Conservation (phyloP, 2,797 vertebrate species). For the Gambelia wislizenii region DNA sequence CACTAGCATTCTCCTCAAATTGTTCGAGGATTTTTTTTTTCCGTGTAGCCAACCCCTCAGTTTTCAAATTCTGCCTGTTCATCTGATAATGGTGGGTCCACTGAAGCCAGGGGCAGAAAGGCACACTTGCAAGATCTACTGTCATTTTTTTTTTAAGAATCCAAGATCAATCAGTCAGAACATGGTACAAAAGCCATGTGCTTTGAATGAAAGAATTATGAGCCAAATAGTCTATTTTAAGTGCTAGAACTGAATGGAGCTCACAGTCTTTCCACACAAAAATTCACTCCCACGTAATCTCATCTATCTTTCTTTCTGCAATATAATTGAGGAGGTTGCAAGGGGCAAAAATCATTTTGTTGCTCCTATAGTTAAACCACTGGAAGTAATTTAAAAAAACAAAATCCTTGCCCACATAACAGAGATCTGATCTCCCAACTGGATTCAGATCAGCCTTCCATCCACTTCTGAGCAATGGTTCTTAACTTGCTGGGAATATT, state of each 20-base stretch:
- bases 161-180: not conserved
- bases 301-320: not conserved
- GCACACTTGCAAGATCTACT: not conserved
- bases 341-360: not conserved
- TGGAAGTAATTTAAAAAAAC: not conserved
- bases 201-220: not conserved
- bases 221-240: not conserved
- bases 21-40: too few relatives aligned
- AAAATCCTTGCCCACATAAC: not conserved
- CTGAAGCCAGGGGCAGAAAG: not conserved
- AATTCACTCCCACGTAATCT: not conserved
- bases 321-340: not conserved
- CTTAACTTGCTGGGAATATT: not conserved
- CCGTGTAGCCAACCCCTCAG: too few relatives aligned
- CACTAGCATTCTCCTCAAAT: too few relatives aligned
- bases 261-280: not conserved
- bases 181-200: not conserved
- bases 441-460: not conserved
- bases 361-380: not conserved
- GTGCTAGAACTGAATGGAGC: not conserved
- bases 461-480: not conserved
- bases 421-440: not conserved
- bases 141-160: not conserved
- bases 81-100: not conserved
- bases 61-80: not conserved